Percentiles rank a stretch among this genome's conserved stretches.
Conservation (phyloP, 2,888 invertebrate species). For the Leucophora obtusa region DNA sequence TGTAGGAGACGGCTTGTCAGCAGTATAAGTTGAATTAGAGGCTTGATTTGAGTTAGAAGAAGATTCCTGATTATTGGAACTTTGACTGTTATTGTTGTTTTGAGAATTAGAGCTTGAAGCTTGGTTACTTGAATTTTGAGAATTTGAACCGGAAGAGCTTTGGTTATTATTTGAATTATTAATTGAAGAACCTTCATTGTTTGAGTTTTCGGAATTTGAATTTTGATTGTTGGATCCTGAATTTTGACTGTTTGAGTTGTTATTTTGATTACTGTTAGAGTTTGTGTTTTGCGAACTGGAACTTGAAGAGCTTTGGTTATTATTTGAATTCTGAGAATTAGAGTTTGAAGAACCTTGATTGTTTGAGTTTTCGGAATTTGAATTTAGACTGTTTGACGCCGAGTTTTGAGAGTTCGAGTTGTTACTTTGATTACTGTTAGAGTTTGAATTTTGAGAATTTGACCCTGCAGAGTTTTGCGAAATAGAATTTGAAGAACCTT, state of each 20-base stretch:
- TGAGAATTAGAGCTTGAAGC: constrained; percentile 45
- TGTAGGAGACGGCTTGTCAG: constrained; percentile 53
- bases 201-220: constrained; percentile 24
- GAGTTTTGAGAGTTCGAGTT: neutral
- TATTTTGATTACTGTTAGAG: constrained; percentile 23
- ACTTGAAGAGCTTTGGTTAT: constrained; percentile 48
- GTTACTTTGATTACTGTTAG: too few relatives aligned
- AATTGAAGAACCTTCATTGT: constrained; percentile 27
- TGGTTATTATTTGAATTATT: constrained; percentile 55
- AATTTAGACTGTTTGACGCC: constrained; percentile 24
- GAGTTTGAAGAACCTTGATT: constrained; percentile 29
- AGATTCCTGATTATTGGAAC: constrained; percentile 43
- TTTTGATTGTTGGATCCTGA: neutral
- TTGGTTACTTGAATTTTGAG: constrained; percentile 17
- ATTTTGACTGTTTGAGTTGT: neutral
- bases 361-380: constrained; percentile 29
- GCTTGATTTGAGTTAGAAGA: constrained; percentile 42
- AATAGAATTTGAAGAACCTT: neutral
- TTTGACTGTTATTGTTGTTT: constrained; percentile 45
- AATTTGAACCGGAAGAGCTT: constrained; percentile 49
- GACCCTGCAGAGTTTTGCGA: constrained; percentile 1
- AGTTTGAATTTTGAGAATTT: neutral
- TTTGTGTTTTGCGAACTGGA: constrained; percentile 44
- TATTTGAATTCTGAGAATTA: constrained; percentile 44
- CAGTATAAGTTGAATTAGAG: constrained; percentile 21